phyloP scores from a whole-genome alignment of 2,113 vertebrate species.

The Syngnathus scovelli region DNA sequence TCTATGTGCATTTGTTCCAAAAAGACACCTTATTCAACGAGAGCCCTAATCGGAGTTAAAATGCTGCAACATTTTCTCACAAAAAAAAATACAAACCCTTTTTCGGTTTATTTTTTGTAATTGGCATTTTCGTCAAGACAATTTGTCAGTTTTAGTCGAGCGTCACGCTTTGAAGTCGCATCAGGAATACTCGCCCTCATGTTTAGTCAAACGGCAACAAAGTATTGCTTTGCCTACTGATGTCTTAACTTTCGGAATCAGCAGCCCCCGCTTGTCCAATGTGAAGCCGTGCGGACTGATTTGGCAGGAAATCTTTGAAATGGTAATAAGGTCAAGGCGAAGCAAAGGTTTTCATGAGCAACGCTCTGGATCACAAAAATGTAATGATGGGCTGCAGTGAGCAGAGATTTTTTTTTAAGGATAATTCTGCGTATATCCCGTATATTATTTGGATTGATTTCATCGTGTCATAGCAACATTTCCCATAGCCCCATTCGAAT shows the following conservation, averaged over 20 bases:
- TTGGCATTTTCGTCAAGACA: conserved; percentile 27
- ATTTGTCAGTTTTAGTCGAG: conserved; percentile 13
- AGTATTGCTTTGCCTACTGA: conserved; percentile 34
- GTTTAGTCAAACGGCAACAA: conserved; percentile 26
- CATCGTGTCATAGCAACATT: neutral
- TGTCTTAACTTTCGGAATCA: conserved; percentile 48
- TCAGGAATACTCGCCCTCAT: conserved; percentile 35
- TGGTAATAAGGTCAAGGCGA: conserved; percentile 48
- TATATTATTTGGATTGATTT: too few relatives aligned
- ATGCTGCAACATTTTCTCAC: conserved; percentile 20
- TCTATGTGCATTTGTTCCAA: conserved; percentile 17
- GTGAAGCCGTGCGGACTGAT: conserved; percentile 37
- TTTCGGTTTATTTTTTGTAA: conserved; percentile 22
- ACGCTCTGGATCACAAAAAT: conserved; percentile 48
- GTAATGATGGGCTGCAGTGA: conserved; percentile 56
- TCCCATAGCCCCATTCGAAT: conserved; percentile 29
- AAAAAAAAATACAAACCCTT: conserved; percentile 30
- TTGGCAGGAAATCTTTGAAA: conserved; percentile 64
- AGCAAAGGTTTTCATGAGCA: conserved; percentile 25
- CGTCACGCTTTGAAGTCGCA: conserved; percentile 45
- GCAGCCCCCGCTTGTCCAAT: conserved; percentile 34
- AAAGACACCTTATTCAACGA: conserved; percentile 8
- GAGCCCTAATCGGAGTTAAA: neutral
- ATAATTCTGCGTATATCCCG: conserved; percentile 20
- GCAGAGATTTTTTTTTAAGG: conserved; percentile 33